A percentile compares a stretch with the other conserved stretches of the same genome.
These are phyloP conservation scores for Protonibea diacanthus DNA, from an alignment of 2,797 vertebrate genomes.

Conservation along the genomic window DNA sequence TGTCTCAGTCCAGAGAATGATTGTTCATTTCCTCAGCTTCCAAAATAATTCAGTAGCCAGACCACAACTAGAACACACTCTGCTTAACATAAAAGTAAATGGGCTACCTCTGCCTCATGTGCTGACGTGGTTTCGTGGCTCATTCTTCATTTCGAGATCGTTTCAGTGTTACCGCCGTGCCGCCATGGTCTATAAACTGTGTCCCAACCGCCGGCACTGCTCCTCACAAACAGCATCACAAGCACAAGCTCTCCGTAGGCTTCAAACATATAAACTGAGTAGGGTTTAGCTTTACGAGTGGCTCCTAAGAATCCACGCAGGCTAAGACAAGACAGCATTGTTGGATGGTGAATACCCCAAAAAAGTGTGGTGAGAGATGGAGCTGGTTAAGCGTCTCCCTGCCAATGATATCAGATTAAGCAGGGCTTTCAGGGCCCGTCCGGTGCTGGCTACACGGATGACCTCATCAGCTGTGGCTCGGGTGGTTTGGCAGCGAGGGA, in stretches of 20 bases:
- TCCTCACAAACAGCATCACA: conserved; percentile 34
- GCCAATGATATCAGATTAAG: conserved; percentile 66
- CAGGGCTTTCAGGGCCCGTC: conserved; percentile 50
- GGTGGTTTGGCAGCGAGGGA: conserved; percentile 61
- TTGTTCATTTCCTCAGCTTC: conserved; percentile 58
- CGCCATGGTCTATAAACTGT: conserved; percentile 58
- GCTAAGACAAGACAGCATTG: conserved; percentile 56
- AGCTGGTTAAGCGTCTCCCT: conserved; percentile 34
- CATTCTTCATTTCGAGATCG: conserved; percentile 46
- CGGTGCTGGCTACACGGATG: conserved; percentile 52
- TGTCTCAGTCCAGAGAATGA: conserved; percentile 28
- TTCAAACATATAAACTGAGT: conserved; percentile 39
- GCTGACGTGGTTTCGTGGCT: conserved; percentile 63
- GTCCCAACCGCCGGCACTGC: conserved; percentile 29
- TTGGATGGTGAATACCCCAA: conserved; percentile 32
- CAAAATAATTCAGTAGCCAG: conserved; percentile 54
- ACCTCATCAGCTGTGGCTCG: conserved; percentile 73
- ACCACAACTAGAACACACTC: conserved; percentile 56
- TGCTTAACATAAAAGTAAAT: conserved; percentile 55
- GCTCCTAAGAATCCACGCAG: conserved; percentile 17
- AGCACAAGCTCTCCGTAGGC: conserved; percentile 11
- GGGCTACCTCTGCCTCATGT: conserved; percentile 44
- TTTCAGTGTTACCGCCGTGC: conserved; percentile 38
- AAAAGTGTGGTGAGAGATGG: conserved; percentile 49
- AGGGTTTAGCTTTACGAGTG: conserved; percentile 34